These are phyloP conservation scores for Ypsolopha sequella DNA, from an alignment of 2,888 invertebrate species.

Conservation along the genomic window DNA sequence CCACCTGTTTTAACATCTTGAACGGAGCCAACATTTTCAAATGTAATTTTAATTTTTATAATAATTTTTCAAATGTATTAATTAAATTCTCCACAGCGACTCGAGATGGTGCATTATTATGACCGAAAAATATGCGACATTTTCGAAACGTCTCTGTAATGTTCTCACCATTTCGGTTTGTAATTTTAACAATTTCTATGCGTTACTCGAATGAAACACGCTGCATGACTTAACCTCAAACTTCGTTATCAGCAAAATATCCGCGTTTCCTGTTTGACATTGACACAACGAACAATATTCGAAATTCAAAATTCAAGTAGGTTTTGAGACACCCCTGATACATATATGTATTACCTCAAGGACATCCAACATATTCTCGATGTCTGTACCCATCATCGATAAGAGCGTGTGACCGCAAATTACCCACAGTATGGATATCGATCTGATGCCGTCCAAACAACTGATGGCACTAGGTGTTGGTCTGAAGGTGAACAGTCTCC, in stretches of 20 bases:
- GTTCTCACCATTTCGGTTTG: too few species aligned
- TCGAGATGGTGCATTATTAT: too few species aligned
- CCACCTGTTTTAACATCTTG: too few species aligned
- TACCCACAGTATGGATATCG: slow-evolving; percentile 8
- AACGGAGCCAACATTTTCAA: too few species aligned
- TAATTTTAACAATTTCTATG: too few species aligned
- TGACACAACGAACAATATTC: background rate
- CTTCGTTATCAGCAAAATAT: background rate
- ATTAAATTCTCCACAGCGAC: too few species aligned
- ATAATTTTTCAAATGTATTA: too few species aligned
- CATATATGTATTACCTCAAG: background rate
- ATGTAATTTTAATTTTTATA: too few species aligned
- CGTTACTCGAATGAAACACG: background rate
- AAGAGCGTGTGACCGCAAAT: slow-evolving; percentile 4
- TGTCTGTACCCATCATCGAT: background rate
- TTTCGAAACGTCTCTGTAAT: too few species aligned
- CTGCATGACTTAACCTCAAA: background rate
- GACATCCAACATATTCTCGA: background rate
- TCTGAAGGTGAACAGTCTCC: slow-evolving; percentile 5
- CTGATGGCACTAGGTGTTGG: slow-evolving; percentile 3
- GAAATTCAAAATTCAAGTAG: too few species aligned
- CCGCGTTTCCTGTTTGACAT: background rate
- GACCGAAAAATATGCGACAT: too few species aligned
- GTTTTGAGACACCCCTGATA: too few species aligned
- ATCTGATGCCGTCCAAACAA: slow-evolving; percentile 9